Base-by-base conservation (phyloP, 1,140 invertebrate species). In the Caenorhabditis inopinata region DNA sequence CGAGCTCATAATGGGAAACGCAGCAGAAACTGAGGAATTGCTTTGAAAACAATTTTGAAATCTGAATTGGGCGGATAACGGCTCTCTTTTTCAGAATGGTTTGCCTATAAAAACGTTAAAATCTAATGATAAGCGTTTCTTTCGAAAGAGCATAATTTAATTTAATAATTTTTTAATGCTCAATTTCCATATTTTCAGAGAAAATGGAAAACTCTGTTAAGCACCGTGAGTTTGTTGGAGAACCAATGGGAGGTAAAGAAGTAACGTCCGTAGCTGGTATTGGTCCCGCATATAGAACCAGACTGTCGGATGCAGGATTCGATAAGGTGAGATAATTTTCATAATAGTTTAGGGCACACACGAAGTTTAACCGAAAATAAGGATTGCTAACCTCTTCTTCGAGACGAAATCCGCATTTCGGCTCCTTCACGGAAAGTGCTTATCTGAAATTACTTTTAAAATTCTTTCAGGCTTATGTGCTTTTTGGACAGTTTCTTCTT, bases 401-500 rank as follows among this genome's bases (percentile, higher is more conserved):
- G n/a, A n/a, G n/a, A n/a, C n/a, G n/a, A n/a, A n/a, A n/a, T n/a
- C n/a, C n/a, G n/a, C n/a, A n/a, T n/a, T n/a, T n/a, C n/a, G n/a
- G n/a, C n/a, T n/a, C n/a, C n/a, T n/a, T n/a, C n/a, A n/a, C n/a
- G n/a, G n/a, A n/a, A n/a, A n/a, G n/a, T n/a, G n/a, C n/a, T n/a
- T n/a, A n/a, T 42, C 2, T 18, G 4, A n/a, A 32, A 82, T 47
- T 3, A 47, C 0, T 23, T 21, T 35, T 46, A 38, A 46, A 42
- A 11, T 76, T 62, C 16, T 82, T 76, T 38, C 35, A 98, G 96
- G 97, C 97, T 0, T 98, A 95, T 90, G 94, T 96, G 14, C 94
- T 99, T 0, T 90, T 99, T n/a, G 97, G 97, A 0, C 96, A 99
- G 89, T 99, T 94, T 90, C 90, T 99, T 78, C 92, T 99, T 2